Evolutionary conservation across 2,888 invertebrate genomes (phyloP), one percentile per base, ranked within the genome.

Genomic region (Microctonus brassicae): DNA sequence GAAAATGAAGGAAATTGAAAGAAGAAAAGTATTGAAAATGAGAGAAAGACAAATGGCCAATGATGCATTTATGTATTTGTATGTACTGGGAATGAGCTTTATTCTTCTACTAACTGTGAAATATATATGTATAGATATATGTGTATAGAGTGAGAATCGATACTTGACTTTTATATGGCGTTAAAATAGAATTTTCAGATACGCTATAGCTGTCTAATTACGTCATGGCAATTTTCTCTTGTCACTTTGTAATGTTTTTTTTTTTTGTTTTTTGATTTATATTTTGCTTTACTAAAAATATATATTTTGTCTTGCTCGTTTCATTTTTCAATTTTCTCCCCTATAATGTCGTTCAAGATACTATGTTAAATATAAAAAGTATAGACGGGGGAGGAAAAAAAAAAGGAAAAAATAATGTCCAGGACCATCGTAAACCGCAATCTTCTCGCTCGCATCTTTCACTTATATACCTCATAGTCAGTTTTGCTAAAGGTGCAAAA

Each of bases 401-500:
- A 24, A 55, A 55, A 47, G 2, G 17, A 17, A 47, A 17, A 20
- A 17, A 47, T 47, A 58, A 67, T 53, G 53, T 67, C 13, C 26
- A 39, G 57, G 34, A n/a, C 63, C 47, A 47, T 72, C 72, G 67
- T 72, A 72, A 72, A 72, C 72, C 72, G 63, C 72, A 72, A 72
- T 72, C 67, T 72, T 67, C 42, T 55, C 70, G 55, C 65, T 71
- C 66, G 61, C 71, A 71, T 71, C 55, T 72, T 72, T 72, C 67
- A 72, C 72, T 72, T 72, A 72, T 33, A 24, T 20, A 58, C 22
- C 22, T 26, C 47, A 36, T 58, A 52, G 33, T 57, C 55, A 65
- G 57, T 57, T 66, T 39, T 57, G 55, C 47, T 47, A 47, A 47
- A 47, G 47, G 47, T 47, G 47, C 17, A 17, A 47, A 47, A 47